phyloP scores from a whole-genome alignment of 2,113 vertebrate genomes.

The Sinocyclocheilus maitianheensis region DNA sequence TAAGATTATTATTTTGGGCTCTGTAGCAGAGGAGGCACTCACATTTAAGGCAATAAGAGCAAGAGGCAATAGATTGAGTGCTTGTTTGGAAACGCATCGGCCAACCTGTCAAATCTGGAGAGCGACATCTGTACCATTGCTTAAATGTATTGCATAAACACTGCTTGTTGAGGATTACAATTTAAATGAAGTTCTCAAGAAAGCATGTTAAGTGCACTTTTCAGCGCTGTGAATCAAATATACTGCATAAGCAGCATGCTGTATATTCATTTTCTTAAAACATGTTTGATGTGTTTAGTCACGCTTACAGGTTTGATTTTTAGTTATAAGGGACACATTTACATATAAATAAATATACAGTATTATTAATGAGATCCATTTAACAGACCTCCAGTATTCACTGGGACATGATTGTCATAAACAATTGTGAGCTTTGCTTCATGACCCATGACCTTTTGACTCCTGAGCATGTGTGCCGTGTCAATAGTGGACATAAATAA shows the following conservation, averaged over 20 bases:
- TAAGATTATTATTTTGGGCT: not conserved
- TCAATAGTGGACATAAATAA: conserved; percentile 5
- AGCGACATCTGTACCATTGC: not conserved
- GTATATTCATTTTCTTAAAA: not conserved
- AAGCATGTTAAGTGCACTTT: conserved; percentile 19
- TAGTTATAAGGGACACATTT: conserved; percentile 12
- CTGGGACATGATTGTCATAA: not conserved
- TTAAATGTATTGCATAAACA: not conserved
- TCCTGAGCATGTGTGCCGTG: not conserved
- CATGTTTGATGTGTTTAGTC: conserved; percentile 26
- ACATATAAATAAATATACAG: not conserved
- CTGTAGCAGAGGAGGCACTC: not conserved
- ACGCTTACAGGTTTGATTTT: not conserved
- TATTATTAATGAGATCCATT: conserved; percentile 2
- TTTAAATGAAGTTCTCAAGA: not conserved
- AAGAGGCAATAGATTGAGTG: not conserved
- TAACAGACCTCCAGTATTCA: not conserved
- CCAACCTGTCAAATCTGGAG: not conserved
- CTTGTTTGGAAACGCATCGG: conserved; percentile 1
- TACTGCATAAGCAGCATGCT: not conserved
- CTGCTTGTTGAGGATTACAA: not conserved
- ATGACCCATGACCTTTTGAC: not conserved
- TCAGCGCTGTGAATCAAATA: conserved; percentile 19
- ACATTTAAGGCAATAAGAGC: not conserved
- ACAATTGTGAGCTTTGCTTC: not conserved